These are phyloP conservation scores for Nesogale talazaci DNA, from an alignment of 2,113 vertebrate species.

Conservation along the genomic window DNA sequence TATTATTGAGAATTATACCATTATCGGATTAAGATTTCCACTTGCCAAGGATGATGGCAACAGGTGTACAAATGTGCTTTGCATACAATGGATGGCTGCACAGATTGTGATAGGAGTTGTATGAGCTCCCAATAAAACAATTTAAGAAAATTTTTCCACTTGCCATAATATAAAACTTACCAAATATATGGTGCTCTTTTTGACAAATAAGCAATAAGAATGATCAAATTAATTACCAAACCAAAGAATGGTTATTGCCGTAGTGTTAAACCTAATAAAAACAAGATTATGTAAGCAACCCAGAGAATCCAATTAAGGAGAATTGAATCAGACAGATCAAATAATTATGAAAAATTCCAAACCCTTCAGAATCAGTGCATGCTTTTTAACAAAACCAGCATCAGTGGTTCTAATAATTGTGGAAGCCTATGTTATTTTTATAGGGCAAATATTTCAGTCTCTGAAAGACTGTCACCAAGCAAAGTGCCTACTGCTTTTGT, in stretches of 20 bases:
- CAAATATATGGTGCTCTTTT: neutral
- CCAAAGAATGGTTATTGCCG: neutral
- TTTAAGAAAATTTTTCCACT: too few relatives aligned
- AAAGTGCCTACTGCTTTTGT: constrained; percentile 49
- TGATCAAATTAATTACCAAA: constrained; percentile 27
- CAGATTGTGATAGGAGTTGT: too few relatives aligned
- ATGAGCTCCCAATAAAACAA: too few relatives aligned
- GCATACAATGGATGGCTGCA: too few relatives aligned
- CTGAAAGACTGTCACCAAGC: constrained; percentile 57
- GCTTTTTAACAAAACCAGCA: neutral
- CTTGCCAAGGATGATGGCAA: too few relatives aligned
- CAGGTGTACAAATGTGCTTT: too few relatives aligned
- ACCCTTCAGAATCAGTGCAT: neutral
- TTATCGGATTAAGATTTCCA: constrained; percentile 25
- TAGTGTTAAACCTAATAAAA: constrained; percentile 1
- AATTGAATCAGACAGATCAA: neutral
- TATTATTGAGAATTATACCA: constrained; percentile 26
- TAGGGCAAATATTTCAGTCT: constrained; percentile 25
- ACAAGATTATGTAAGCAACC: neutral
- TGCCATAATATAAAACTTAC: constrained; percentile 36
- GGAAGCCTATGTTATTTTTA: neutral
- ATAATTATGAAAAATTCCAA: constrained; percentile 4
- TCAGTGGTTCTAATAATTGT: constrained; percentile 73
- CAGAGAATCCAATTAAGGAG: neutral
- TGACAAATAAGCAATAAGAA: neutral